Evolutionary conservation across 2,113 vertebrate species (phyloP).

Genomic region (Microtus ochrogaster): DNA sequence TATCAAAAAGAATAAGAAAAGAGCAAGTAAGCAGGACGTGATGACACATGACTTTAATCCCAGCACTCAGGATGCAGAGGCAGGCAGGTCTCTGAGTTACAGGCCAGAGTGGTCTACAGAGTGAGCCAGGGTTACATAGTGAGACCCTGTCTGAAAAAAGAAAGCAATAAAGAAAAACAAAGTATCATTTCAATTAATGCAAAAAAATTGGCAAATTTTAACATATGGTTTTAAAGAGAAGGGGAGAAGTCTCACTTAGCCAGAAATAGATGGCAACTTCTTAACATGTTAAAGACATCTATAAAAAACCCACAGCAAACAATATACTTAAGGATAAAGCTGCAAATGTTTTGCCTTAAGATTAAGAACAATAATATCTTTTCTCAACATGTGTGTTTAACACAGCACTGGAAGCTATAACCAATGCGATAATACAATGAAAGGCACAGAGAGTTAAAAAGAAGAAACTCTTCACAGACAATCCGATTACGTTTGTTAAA

Average conservation of each 20-base stretch:
- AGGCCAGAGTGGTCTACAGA: neutral
- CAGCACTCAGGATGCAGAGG: neutral
- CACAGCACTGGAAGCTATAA: neutral
- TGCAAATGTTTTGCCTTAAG: neutral
- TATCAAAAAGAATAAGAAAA: slow-evolving; percentile 18
- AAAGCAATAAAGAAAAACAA: neutral
- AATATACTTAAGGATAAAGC: neutral
- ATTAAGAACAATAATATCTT: neutral
- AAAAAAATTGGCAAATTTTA: neutral
- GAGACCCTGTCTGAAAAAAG: neutral
- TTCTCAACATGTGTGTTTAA: neutral
- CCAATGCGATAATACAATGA: neutral
- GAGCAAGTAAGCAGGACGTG: neutral
- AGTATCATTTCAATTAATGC: neutral
- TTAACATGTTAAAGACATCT: neutral
- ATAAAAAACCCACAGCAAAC: neutral
- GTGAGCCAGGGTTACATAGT: neutral
- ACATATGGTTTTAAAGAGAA: neutral
- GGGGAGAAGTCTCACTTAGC: neutral
- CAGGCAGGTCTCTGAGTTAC: neutral
- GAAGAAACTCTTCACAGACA: neutral
- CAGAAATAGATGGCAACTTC: neutral
- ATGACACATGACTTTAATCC: neutral
- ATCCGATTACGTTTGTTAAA: neutral
- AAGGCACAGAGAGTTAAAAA: neutral